Conservation (phyloP, 2,888 invertebrate genomes). For the Drosophila seclusa region DNA sequence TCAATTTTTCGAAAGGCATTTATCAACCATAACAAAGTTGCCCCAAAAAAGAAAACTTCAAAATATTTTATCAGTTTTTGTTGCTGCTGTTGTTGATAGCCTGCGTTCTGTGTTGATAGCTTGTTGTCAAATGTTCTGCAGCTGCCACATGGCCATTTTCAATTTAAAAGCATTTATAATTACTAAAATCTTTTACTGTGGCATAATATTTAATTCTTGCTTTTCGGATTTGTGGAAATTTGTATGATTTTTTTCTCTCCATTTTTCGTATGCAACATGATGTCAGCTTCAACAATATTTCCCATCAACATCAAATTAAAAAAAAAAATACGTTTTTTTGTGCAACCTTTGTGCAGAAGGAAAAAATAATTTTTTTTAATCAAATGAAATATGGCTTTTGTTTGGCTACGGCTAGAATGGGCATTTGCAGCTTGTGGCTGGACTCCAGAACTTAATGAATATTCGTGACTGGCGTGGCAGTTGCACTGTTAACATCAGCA, state of each 20-base stretch:
- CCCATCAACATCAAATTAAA: constrained; percentile 6
- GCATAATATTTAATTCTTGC: background rate
- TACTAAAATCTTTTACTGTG: background rate
- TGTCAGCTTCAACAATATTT: constrained; percentile 21
- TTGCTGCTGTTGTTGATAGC: constrained; percentile 2
- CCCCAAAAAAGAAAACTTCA: background rate
- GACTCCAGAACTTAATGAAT: constrained; percentile 9
- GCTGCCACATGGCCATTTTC: background rate
- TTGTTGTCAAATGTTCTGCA: background rate
- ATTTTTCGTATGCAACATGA: background rate
- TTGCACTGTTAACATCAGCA: constrained; percentile 51
- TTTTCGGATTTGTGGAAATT: background rate
- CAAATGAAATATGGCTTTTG: constrained; percentile 4
- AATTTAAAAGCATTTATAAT: constrained; percentile 27
- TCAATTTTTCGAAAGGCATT: constrained; percentile 33
- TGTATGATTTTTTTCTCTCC: no score
- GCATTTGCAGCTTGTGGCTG: constrained; percentile 3
- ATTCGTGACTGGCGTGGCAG: constrained; percentile 22
- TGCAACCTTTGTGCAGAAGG: background rate
- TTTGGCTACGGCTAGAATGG: constrained; percentile 2
- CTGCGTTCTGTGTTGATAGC: constrained; percentile 15
- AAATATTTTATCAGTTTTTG: constrained; percentile 18
- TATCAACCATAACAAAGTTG: constrained; percentile 46
- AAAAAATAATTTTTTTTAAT: constrained; percentile 9
- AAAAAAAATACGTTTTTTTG: constrained; percentile 13